Percentiles rank a stretch among this genome's conserved stretches.
Evolutionary conservation across 2,113 vertebrate genomes (phyloP).

Genomic region (Passer montanus): DNA sequence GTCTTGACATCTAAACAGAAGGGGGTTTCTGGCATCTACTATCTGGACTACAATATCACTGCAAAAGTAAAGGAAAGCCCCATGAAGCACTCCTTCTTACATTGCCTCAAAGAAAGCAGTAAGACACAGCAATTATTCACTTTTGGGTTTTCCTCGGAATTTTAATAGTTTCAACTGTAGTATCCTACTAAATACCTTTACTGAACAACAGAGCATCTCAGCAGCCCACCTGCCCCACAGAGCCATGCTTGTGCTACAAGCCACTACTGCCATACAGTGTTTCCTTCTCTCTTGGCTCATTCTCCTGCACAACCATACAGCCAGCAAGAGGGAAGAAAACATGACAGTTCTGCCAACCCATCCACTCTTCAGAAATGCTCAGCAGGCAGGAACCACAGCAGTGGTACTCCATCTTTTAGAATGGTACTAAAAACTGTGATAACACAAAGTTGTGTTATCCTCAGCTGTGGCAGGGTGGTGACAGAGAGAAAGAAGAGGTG

Average conservation of each 20-base stretch:
- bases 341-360: fast-evolving
- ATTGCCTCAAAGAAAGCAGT: not conserved
- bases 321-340: not conserved
- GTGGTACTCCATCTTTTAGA: not conserved
- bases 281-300: not conserved
- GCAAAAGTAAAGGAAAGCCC: conserved; percentile 38
- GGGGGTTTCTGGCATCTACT: conserved; percentile 93
- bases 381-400: not conserved
- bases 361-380: not conserved
- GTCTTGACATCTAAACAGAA: conserved; percentile 93
- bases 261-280: not conserved
- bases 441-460: not conserved
- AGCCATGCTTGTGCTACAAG: not conserved
- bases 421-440: not conserved
- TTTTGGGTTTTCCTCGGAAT: not conserved
- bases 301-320: not conserved
- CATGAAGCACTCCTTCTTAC: not conserved
- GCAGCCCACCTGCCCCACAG: not conserved
- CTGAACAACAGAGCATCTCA: not conserved
- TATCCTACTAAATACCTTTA: not conserved
- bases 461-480: not conserved
- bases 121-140: not conserved
- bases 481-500: not conserved
- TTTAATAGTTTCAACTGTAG: not conserved
- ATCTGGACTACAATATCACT: conserved; percentile 97